Base-by-base conservation (phyloP, 1,140 invertebrate species). In the Babylonia areolata region DNA sequence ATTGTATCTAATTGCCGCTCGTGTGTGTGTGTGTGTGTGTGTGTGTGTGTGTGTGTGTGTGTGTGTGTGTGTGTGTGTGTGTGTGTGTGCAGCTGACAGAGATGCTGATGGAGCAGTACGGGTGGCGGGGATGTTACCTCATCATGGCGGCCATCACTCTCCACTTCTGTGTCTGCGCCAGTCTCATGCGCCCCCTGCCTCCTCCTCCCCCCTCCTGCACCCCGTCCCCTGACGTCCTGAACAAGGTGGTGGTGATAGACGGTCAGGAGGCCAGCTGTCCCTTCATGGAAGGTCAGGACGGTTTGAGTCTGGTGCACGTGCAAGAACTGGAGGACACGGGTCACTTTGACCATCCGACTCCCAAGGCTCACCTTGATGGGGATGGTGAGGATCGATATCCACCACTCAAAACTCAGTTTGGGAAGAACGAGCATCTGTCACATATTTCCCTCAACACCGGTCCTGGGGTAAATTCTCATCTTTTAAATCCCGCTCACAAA, bases 91-190 rank as follows among this genome's bases (percentile, higher is more conserved):
- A 80, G 78, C 31, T 98, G 35, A 96, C 96, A 23, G 94, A 95
- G 37, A 86, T 90, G 2, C 94, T 98, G 9, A 95, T 97, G 20
- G 92, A 95, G 0, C 87, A 92, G 0, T 95, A 95, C 51, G 96
- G 96, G 3, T 98, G 97, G 97, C 95, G 96, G 87, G 92, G 93
- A 11, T 96, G 97, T 0, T 91, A 98, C 20, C 64, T 91, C 37
- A 87, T 91, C 46, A 71, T 86, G 40, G 97, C 98, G 23, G 98
- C 97, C 1, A 94, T 99, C 73, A 97, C 98, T 85, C 95, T 99
- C 9, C 97, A 98, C 94, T 98, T 98, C 92, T 97, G 97, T 84
- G 96, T 98, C 33, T 98, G 98, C 91, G 98, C 98, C 46, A 73
- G 83, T n/a, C 58, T 90, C 23, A 87, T 87, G 83, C 85, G 86